Percentiles rank a stretch among this genome's conserved stretches.
Conservation (phyloP, 2,797 vertebrate genomes). For the Aldrovandia affinis region DNA sequence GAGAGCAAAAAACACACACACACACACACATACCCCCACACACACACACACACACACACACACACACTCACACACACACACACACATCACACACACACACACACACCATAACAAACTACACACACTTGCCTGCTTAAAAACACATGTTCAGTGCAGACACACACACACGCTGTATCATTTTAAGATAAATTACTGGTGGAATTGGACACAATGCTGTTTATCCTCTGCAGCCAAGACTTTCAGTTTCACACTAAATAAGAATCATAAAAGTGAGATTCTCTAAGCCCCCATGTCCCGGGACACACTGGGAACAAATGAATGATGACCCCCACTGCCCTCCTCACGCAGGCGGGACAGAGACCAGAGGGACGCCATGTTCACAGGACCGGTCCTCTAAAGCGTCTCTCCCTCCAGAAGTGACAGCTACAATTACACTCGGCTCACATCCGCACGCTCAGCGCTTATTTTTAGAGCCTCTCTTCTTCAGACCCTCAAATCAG, state of each 20-base stretch:
- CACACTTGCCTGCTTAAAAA: too few species aligned
- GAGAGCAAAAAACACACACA: not conserved
- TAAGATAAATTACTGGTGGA: too few species aligned
- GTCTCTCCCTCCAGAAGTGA: slow-evolving; percentile 19
- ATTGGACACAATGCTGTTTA: not conserved
- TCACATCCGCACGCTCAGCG: not conserved
- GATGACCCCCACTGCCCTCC: not conserved
- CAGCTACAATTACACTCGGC: slow-evolving; percentile 31
- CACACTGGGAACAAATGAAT: not conserved
- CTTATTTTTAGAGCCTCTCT: not conserved
- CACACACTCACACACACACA: too few species aligned
- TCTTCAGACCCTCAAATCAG: slow-evolving; percentile 22
- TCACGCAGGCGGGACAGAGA: not conserved
- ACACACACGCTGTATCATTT: too few species aligned
- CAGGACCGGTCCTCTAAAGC: not conserved
- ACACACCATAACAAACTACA: too few species aligned
- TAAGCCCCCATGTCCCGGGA: not conserved
- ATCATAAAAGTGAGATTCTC: not conserved
- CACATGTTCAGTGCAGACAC: too few species aligned
- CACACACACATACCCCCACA: too few species aligned
- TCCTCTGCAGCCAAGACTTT: too few species aligned
- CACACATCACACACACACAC: too few species aligned
- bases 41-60: too few species aligned
- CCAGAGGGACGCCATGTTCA: not conserved
- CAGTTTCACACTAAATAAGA: not conserved